Evolutionary conservation across 2,113 vertebrate species (phyloP), one percentile per base, ranked within the genome.

Genomic region (Scomber scombrus): DNA sequence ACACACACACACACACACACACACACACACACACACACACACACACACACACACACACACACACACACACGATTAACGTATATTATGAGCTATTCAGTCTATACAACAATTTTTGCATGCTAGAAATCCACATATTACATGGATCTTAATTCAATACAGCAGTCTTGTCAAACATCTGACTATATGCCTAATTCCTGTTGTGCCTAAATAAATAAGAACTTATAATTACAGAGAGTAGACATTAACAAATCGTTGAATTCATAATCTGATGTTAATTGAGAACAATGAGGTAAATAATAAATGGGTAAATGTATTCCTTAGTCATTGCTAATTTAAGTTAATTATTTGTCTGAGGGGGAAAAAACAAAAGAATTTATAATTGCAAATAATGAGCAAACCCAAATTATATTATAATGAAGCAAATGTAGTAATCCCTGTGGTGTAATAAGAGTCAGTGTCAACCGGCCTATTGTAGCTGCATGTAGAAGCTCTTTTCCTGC

Each of bases 261-360:
- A 82, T 90, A 86, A 92, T 92, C 78, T 88, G 76, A 90, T 80
- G 75, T 51, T 91, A 94, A 94, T 93, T 90, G 87, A 89, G 73
- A 90, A 93, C 90, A 94, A 93, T 91, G 71, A 85, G 47, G 49
- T 84, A 87, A 82, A 89, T 83, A 93, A 91, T 69, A 72, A 61
- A 83, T 60, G 47, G 80, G 71, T 56, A 56, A 76, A 75, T 80
- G 56, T 45, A 73, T 85, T 91, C 78, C 45, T 88, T 85, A 91
- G 87, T 75, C 71, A 68, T 55, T 62, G 70, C 67, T 89, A 90
- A 89, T 93, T 91, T 79, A 75, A 88, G 87, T 75, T 65, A 84
- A 93, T 91, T 67, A 87, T 90, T 93, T 86, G 84, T 80, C 49
- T 81, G 71, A 73, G 69, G 51, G 76, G 49, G 5, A 19, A 77